Conservation (phyloP, 2,888 invertebrate species). For the Agrotis exclamationis region DNA sequence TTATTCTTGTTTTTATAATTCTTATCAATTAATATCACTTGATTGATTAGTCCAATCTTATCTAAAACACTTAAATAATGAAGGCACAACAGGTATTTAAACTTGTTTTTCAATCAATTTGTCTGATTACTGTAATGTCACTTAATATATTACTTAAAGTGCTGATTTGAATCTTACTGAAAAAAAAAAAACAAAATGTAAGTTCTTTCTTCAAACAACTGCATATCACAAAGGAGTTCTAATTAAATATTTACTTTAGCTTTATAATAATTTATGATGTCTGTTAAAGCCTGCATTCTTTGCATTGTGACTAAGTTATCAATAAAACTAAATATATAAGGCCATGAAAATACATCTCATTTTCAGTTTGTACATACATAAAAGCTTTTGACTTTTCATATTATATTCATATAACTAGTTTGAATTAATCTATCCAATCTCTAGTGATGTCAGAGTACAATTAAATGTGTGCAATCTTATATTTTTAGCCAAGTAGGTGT, state of each 20-base stretch:
- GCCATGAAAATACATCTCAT: neutral
- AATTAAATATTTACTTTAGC: slow-evolving; percentile 11
- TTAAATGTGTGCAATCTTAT: slow-evolving; percentile 7
- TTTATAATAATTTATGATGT: slow-evolving; percentile 14
- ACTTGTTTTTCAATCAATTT: slow-evolving; percentile 23
- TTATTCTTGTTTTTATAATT: neutral
- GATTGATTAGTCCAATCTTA: slow-evolving; percentile 34
- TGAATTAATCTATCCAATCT: no score
- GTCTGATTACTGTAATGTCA: slow-evolving; percentile 12
- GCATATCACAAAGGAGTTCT: slow-evolving; percentile 11
- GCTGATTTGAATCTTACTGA: slow-evolving; percentile 1
- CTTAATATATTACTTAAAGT: slow-evolving; percentile 10
- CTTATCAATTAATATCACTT: slow-evolving; percentile 8
- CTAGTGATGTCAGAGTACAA: neutral
- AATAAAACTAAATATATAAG: slow-evolving; percentile 9
- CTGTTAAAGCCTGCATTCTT: neutral
- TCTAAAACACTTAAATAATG: slow-evolving; percentile 16
- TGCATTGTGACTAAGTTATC: slow-evolving; percentile 23
- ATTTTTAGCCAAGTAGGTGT: slow-evolving; percentile 19
- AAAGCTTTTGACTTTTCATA: neutral
- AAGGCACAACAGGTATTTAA: neutral
- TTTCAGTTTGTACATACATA: neutral
- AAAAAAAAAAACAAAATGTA: slow-evolving; percentile 21
- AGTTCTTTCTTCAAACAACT: slow-evolving; percentile 21
- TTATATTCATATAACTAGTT: neutral